A percentile compares a stretch with the other conserved stretches of the same genome.
phyloP scores from a whole-genome alignment of 2,888 invertebrate genomes.

The Eucera pruinosa region DNA sequence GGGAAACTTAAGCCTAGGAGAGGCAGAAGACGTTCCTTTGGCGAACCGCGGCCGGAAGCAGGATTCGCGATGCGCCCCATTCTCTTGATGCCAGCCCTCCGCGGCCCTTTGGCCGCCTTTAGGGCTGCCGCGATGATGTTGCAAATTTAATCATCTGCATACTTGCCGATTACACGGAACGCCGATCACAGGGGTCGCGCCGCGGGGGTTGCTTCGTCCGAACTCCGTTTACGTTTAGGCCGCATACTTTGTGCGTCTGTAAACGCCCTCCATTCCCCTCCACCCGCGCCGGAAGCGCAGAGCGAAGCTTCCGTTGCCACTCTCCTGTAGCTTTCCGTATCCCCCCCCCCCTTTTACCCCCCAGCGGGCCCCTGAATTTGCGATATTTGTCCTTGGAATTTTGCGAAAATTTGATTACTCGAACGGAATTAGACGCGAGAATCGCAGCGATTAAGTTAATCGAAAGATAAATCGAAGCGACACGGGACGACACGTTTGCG shows the following conservation, averaged over 20 bases:
- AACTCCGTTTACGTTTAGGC: slow-evolving; percentile 72
- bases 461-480: slow-evolving; percentile 14
- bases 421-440: neutral
- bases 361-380: neutral
- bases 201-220: slow-evolving; percentile 68
- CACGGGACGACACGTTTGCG: slow-evolving; percentile 14
- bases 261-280: slow-evolving; percentile 31
- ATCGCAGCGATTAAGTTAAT: slow-evolving; percentile 2
- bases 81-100: slow-evolving; percentile 37
- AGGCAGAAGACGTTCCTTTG: slow-evolving; percentile 73
- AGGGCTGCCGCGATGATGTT: slow-evolving; percentile 83
- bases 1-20: slow-evolving; percentile 60
- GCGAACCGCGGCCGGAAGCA: slow-evolving; percentile 77
- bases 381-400: neutral
- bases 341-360: neutral
- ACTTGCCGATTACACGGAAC: slow-evolving; percentile 84
- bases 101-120: slow-evolving; percentile 75
- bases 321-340: slow-evolving; percentile 35
- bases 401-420: no score
- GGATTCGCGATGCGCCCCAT: slow-evolving; percentile 37
- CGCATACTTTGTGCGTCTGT: slow-evolving; percentile 69
- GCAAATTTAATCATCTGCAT: slow-evolving; percentile 85
- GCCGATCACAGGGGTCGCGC: slow-evolving; percentile 83
- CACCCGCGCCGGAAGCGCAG: slow-evolving; percentile 40
- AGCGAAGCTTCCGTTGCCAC: slow-evolving; percentile 18